These are phyloP conservation scores for Acanthurus tractus DNA, from an alignment of 2,797 vertebrate genomes.

Conservation along the genomic window DNA sequence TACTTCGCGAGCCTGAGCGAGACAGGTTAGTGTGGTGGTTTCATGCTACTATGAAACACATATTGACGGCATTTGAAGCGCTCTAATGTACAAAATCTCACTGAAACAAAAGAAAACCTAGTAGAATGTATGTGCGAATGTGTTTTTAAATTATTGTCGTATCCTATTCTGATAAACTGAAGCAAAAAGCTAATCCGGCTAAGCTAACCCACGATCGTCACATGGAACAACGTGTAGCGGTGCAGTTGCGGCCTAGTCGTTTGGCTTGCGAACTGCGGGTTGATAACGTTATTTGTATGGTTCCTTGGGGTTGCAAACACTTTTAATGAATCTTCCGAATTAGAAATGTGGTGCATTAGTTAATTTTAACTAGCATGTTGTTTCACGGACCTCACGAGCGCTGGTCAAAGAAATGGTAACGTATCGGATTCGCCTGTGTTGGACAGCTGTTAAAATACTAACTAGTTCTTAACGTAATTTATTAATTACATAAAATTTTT, in stretches of 20 bases:
- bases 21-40: conserved; percentile 17
- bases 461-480: background rate
- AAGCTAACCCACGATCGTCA: conserved; percentile 59
- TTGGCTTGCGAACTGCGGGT: accelerated
- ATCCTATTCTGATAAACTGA: accelerated
- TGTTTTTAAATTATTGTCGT: accelerated
- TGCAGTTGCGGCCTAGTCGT: conserved; percentile 58
- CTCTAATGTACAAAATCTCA: accelerated
- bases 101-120: accelerated
- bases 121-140: accelerated
- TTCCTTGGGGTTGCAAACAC: accelerated
- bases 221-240: conserved; percentile 64
- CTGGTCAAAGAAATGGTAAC: no score
- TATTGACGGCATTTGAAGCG: accelerated
- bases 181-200: background rate
- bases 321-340: no score
- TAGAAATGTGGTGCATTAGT: no score
- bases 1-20: conserved; percentile 77
- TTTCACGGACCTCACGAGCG: no score
- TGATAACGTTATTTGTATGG: accelerated
- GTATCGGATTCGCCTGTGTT: accelerated
- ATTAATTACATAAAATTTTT: no score
- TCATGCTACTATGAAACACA: accelerated
- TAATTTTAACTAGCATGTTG: no score
- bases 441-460: no score